Evolutionary conservation across 2,797 vertebrate species (phyloP).

Genomic region (Pterois miles): DNA sequence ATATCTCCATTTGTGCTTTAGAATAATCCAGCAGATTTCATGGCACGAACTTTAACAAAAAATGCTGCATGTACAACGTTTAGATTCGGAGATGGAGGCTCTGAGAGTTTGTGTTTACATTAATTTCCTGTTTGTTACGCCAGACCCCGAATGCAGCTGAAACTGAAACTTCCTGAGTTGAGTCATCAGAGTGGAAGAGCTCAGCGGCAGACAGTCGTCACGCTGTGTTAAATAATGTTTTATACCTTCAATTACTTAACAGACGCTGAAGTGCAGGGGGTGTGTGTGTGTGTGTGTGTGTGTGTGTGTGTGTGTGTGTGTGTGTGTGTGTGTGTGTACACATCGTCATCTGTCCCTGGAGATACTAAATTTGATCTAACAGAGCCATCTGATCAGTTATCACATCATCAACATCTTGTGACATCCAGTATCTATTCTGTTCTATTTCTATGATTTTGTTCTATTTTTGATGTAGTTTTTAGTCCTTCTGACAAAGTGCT

Average conservation of each 20-base stretch:
- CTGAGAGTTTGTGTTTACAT: constrained; percentile 14
- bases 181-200: constrained; percentile 47
- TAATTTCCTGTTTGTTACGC: constrained; percentile 14
- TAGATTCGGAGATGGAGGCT: neutral
- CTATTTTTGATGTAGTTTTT: neutral
- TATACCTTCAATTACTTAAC: constrained; percentile 50
- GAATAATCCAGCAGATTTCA: neutral
- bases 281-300: neutral
- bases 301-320: neutral
- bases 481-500: neutral
- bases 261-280: constrained; percentile 6
- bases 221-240: constrained; percentile 56
- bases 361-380: constrained; percentile 9
- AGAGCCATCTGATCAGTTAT: constrained; percentile 30
- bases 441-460: neutral
- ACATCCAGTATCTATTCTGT: neutral
- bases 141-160: neutral
- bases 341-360: neutral
- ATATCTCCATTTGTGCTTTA: neutral
- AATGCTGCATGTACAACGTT: neutral
- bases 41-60: neutral
- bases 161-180: constrained; percentile 36
- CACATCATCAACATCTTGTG: constrained; percentile 1
- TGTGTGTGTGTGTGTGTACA: neutral
- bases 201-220: constrained; percentile 37